These are phyloP conservation scores for Albula glossodonta DNA, from an alignment of 2,113 vertebrate genomes.

Conservation along the genomic window DNA sequence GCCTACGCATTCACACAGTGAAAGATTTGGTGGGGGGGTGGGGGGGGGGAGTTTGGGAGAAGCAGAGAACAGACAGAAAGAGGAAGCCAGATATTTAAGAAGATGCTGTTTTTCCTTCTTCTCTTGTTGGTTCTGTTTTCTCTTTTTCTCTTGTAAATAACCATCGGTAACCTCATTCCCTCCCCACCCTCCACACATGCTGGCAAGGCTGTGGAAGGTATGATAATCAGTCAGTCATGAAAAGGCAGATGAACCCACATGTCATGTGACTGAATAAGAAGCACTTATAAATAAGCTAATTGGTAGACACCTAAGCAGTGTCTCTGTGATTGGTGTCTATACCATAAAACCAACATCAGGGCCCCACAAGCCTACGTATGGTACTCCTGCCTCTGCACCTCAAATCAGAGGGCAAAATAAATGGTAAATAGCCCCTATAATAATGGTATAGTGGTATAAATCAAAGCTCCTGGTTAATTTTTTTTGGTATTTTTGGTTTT, in stretches of 20 bases:
- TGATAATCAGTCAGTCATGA: constrained; percentile 1
- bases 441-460: too few relatives aligned
- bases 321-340: constrained; percentile 41
- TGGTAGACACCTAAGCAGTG: constrained; percentile 54
- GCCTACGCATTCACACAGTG: constrained; percentile 24
- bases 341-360: neutral
- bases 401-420: neutral
- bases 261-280: neutral
- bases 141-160: neutral
- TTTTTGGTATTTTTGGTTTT: neutral
- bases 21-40: neutral
- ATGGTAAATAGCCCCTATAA: neutral
- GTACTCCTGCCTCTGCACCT: too few relatives aligned
- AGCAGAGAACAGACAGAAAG: constrained; percentile 24
- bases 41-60: constrained; percentile 11
- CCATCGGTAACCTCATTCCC: neutral
- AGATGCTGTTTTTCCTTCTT: neutral
- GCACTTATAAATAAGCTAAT: constrained; percentile 44
- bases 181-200: neutral
- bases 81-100: constrained; percentile 2
- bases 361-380: constrained; percentile 1
- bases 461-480: neutral
- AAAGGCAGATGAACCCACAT: neutral
- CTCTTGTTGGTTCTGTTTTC: neutral
- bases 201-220: neutral